Conservation (phyloP, 2,113 vertebrate genomes). For the Strix aluco region DNA sequence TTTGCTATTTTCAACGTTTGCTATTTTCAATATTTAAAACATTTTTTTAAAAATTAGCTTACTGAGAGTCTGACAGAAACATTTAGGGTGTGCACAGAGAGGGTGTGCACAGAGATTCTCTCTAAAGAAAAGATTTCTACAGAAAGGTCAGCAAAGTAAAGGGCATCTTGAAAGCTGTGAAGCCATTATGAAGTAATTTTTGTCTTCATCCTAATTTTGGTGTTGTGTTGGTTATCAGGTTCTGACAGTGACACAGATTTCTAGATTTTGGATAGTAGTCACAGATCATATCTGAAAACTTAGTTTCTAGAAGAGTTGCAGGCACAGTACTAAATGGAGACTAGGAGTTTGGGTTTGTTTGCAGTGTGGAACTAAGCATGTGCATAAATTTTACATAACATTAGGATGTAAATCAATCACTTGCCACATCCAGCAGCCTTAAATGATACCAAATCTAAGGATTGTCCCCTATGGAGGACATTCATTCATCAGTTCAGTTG, state of each 20-base stretch:
- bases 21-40: slow-evolving; percentile 5
- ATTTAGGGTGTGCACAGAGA: not conserved
- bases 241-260: not conserved
- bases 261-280: not conserved
- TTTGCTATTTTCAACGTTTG: slow-evolving; percentile 8
- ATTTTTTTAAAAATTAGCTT: slow-evolving; percentile 3
- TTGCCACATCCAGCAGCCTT: not conserved
- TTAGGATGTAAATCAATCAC: not conserved
- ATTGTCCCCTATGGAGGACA: not conserved
- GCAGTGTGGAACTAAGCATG: not conserved
- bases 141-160: not conserved
- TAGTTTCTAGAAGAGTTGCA: not conserved
- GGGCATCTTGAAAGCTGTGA: not conserved
- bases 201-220: not conserved
- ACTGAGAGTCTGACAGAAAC: not conserved
- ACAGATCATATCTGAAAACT: not conserved
- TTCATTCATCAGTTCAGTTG: not conserved
- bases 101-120: not conserved
- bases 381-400: not conserved
- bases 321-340: not conserved
- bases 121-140: not conserved
- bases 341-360: not conserved
- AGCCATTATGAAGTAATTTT: not conserved
- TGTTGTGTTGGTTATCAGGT: not conserved
- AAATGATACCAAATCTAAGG: not conserved